Conservation (phyloP, 2,888 invertebrate genomes). For the Diaperis boleti region DNA sequence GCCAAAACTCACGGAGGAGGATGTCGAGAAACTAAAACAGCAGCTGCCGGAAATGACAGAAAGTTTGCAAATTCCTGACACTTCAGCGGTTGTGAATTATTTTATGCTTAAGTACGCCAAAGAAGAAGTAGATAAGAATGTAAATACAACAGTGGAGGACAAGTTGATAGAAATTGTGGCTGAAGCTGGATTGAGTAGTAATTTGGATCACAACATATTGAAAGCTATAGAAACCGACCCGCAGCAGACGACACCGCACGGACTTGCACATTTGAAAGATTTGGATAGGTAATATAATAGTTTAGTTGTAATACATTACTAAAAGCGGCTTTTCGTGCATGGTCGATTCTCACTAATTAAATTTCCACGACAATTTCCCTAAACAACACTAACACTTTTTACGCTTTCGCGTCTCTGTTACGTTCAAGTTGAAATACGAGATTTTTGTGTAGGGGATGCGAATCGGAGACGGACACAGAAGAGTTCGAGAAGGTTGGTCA, state of each 20-base stretch:
- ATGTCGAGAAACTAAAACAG: conserved; percentile 75
- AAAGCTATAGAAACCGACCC: conserved; percentile 63
- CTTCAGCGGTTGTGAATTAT: conserved; percentile 78
- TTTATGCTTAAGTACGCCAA: conserved; percentile 65
- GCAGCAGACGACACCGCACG: conserved; percentile 54
- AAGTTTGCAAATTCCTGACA: conserved; percentile 76
- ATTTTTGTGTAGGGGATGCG: conserved; percentile 73
- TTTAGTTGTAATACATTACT: too few relatives aligned
- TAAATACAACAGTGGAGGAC: conserved; percentile 58
- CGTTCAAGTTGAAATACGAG: conserved; percentile 44
- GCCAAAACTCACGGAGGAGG: conserved; percentile 58
- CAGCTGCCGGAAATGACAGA: conserved; percentile 75
- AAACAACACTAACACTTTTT: too few relatives aligned
- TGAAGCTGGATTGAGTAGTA: conserved; percentile 63
- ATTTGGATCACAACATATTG: conserved; percentile 62
- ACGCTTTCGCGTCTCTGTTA: conserved; percentile 23
- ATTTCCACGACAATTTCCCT: too few relatives aligned
- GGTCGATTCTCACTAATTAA: too few relatives aligned
- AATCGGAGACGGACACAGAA: conserved; percentile 85
- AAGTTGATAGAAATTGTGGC: conserved; percentile 62
- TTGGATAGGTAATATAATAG: conserved; percentile 62
- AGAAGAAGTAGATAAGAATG: conserved; percentile 51
- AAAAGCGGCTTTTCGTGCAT: too few relatives aligned
- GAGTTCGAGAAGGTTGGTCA: conserved; percentile 85
- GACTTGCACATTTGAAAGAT: conserved; percentile 63